phyloP scores from a whole-genome alignment of 2,113 vertebrate species.

The Hirundichthys speculiger region DNA sequence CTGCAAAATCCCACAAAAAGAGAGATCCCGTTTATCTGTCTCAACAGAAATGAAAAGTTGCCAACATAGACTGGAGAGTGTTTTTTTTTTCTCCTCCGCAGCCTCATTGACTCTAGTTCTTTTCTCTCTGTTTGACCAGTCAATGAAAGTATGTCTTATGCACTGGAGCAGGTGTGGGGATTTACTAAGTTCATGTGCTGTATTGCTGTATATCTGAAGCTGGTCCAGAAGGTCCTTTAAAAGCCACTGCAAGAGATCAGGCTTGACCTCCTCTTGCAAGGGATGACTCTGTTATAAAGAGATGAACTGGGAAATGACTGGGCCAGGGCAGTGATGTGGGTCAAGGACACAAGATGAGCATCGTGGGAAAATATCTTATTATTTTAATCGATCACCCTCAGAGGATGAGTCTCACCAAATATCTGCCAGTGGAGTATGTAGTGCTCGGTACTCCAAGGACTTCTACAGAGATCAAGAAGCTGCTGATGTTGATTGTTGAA shows the following conservation, averaged over 20 bases:
- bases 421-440: slow-evolving; percentile 48
- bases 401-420: slow-evolving; percentile 46
- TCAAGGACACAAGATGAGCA: slow-evolving; percentile 46
- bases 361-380: slow-evolving; percentile 72
- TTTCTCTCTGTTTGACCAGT: slow-evolving; percentile 15
- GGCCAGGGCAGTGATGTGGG: slow-evolving; percentile 34
- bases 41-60: slow-evolving; percentile 48
- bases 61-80: slow-evolving; percentile 35
- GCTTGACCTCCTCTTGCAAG: slow-evolving; percentile 35
- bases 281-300: slow-evolving; percentile 32
- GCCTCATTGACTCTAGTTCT: slow-evolving; percentile 12
- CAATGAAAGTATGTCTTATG: slow-evolving; percentile 6
- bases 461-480: slow-evolving; percentile 65
- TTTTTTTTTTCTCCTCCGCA: slow-evolving; percentile 16
- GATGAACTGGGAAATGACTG: slow-evolving; percentile 41
- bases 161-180: slow-evolving; percentile 11
- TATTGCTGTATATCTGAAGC: slow-evolving; percentile 34
- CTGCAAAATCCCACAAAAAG: slow-evolving; percentile 41
- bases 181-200: slow-evolving; percentile 30
- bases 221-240: slow-evolving; percentile 35
- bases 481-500: slow-evolving; percentile 52
- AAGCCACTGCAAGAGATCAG: slow-evolving; percentile 14
- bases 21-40: slow-evolving; percentile 48
- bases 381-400: slow-evolving; percentile 70
- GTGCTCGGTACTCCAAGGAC: slow-evolving; percentile 61